Evolutionary conservation across 1,140 invertebrate species (phyloP).

Genomic region (Planococcus citri): DNA sequence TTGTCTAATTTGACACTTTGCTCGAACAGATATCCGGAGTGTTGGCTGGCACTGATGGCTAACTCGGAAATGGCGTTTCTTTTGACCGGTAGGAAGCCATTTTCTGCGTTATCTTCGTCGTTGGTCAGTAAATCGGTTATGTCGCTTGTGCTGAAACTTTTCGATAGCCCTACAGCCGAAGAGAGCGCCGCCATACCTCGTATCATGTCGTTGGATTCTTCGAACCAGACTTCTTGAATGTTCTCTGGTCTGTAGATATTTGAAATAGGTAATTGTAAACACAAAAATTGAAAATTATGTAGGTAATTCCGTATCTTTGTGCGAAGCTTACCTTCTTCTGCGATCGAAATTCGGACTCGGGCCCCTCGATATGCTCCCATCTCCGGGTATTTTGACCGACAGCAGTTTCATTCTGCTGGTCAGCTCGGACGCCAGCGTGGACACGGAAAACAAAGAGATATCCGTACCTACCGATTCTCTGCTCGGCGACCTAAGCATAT

Average conservation of each 20-base stretch:
- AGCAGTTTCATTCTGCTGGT: background rate
- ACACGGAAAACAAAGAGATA: constrained; percentile 63
- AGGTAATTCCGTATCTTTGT: too few species aligned
- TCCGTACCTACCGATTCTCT: constrained; percentile 73
- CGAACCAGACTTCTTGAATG: constrained; percentile 55
- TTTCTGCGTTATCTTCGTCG: constrained; percentile 29
- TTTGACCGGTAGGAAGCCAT: constrained; percentile 26
- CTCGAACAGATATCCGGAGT: constrained; percentile 43
- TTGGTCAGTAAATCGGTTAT: constrained; percentile 41
- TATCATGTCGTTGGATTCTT: constrained; percentile 63
- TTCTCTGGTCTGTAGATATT: constrained; percentile 42
- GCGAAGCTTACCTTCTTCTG: background rate
- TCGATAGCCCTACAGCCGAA: constrained; percentile 61
- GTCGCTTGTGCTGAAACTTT: constrained; percentile 68
- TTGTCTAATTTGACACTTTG: constrained; percentile 44
- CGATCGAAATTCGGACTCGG: constrained; percentile 13
- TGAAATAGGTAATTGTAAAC: constrained; percentile 24
- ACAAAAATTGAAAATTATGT: constrained; percentile 3
- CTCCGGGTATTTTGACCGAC: background rate
- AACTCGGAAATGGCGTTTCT: constrained; percentile 48
- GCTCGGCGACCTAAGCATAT: constrained; percentile 59
- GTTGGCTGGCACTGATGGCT: constrained; percentile 42
- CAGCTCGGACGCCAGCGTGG: constrained; percentile 43
- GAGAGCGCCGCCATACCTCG: constrained; percentile 62
- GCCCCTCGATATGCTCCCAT: background rate